Conservation (phyloP, 2,113 vertebrate species). For the Probosciger aterrimus region DNA sequence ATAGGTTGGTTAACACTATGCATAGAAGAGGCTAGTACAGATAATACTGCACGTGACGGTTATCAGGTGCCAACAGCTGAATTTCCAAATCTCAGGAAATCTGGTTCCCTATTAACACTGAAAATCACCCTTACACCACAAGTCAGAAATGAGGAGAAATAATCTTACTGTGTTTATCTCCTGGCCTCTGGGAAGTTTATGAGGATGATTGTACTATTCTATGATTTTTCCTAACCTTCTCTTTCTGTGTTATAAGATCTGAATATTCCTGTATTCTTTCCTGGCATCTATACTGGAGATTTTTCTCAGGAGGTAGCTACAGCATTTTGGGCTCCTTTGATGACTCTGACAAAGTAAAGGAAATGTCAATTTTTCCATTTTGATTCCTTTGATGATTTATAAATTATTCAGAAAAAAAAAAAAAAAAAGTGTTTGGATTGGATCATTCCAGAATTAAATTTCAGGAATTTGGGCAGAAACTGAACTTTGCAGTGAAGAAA, state of each 20-base stretch:
- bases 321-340: not conserved
- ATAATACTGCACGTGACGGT: not conserved
- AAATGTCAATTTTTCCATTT: not conserved
- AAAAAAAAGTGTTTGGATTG: not conserved
- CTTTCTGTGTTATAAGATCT: not conserved
- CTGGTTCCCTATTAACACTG: not conserved
- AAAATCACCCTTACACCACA: not conserved
- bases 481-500: not conserved
- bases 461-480: not conserved
- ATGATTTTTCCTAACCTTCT: not conserved
- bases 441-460: not conserved
- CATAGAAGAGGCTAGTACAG: not conserved
- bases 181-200: not conserved
- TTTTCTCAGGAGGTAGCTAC: not conserved
- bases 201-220: not conserved
- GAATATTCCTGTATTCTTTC: not conserved
- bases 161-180: not conserved
- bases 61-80: not conserved
- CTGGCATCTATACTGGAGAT: not conserved
- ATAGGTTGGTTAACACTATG: accelerated
- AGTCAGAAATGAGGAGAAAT: not conserved
- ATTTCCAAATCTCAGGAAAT: not conserved
- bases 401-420: not conserved
- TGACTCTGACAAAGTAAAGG: not conserved
- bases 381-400: not conserved